A percentile compares a stretch with the other conserved stretches of the same genome.
Evolutionary conservation across 1,140 invertebrate species (phyloP).

Genomic region (Vollenhovia emeryi): DNA sequence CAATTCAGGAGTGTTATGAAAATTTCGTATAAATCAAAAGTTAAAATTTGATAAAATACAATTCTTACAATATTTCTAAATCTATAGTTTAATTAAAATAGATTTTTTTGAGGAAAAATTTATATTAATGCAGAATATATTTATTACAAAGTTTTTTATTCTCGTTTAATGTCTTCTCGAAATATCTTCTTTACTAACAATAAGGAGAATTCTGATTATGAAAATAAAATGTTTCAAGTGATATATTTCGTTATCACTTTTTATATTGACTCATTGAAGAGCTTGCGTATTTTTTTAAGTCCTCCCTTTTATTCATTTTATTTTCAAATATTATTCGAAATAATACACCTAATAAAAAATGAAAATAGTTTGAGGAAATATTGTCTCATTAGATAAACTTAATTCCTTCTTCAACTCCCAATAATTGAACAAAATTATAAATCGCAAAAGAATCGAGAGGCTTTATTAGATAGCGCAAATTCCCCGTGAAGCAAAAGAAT

Average conservation of each 20-base stretch:
- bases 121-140: no score
- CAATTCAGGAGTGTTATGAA: neutral
- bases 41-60: neutral
- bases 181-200: neutral
- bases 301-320: neutral
- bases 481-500: neutral
- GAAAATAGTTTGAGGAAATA: neutral
- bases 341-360: neutral
- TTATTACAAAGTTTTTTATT: no score
- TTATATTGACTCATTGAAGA: neutral
- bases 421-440: neutral
- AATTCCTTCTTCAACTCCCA: neutral
- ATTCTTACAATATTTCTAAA: neutral
- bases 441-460: neutral
- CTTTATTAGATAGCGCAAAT: conserved; percentile 44
- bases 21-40: neutral
- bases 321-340: neutral
- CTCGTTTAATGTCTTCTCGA: no score
- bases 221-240: neutral
- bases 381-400: neutral
- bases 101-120: neutral
- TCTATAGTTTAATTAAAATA: neutral
- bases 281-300: neutral
- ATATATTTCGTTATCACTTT: neutral
- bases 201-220: neutral